phyloP scores from a whole-genome alignment of 2,888 invertebrate genomes.

The Magallana nippona region DNA sequence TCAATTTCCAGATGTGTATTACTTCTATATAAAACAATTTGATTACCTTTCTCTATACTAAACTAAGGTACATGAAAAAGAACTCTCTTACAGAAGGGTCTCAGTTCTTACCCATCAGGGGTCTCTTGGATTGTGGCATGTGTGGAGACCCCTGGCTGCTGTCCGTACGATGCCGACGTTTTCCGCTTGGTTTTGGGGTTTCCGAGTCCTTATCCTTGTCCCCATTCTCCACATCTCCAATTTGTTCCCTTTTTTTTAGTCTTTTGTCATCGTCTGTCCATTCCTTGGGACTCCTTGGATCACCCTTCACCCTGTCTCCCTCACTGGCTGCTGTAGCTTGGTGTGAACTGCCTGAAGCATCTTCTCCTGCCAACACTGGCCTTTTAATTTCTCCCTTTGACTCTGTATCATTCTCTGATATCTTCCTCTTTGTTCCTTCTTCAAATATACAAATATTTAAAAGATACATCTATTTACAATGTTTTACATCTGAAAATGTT shows the following conservation, averaged over 20 bases:
- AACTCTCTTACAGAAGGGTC: no score
- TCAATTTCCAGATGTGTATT: no score
- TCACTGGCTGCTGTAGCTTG: slow-evolving; percentile 2
- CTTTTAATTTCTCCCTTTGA: slow-evolving; percentile 17
- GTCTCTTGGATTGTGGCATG: background rate
- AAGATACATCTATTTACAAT: no score
- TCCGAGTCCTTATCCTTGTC: background rate
- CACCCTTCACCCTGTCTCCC: background rate
- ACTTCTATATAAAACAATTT: no score
- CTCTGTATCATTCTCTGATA: slow-evolving; percentile 24
- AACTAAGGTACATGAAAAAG: no score
- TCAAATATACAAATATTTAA: background rate
- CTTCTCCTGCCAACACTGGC: background rate
- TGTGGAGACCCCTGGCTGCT: background rate
- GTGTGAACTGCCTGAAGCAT: background rate
- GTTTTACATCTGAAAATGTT: no score
- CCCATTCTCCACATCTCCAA: background rate
- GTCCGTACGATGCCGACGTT: background rate
- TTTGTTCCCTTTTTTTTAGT: background rate
- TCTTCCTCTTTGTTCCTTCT: slow-evolving; percentile 46
- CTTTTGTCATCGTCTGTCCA: background rate
- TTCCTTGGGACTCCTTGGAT: background rate
- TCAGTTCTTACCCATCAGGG: background rate
- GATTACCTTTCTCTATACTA: no score
- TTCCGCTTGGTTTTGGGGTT: background rate